These are phyloP conservation scores for Cotesia vestalis DNA, from an alignment of 1,140 invertebrate species.

Conservation along the genomic window DNA sequence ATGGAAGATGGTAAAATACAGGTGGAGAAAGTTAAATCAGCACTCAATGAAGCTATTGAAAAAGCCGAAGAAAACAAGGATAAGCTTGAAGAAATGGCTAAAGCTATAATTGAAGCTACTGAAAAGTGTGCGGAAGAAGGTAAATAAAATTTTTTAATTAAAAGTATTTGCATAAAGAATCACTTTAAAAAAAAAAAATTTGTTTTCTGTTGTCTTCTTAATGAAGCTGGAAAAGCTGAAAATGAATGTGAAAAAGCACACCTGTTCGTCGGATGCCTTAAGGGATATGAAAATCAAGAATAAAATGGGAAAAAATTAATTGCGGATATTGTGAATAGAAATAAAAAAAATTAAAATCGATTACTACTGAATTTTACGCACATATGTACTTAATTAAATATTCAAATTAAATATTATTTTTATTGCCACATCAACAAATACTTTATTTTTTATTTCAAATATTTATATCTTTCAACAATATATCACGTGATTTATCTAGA, in stretches of 20 bases:
- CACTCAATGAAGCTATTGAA: background rate
- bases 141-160: background rate
- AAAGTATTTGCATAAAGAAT: background rate
- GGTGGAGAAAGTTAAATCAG: background rate
- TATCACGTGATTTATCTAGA: too few relatives aligned
- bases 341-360: background rate
- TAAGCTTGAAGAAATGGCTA: background rate
- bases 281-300: background rate
- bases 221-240: slow-evolving; percentile 16
- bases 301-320: background rate
- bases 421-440: too few relatives aligned
- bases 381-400: too few relatives aligned
- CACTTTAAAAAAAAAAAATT: too few relatives aligned
- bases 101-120: background rate
- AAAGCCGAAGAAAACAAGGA: too few relatives aligned
- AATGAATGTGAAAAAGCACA: slow-evolving; percentile 27
- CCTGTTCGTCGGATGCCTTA: background rate
- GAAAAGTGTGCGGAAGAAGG: slow-evolving; percentile 9
- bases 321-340: background rate
- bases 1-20: slow-evolving; percentile 9
- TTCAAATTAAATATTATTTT: too few relatives aligned
- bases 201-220: background rate
- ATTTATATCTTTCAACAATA: too few relatives aligned
- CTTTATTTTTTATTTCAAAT: too few relatives aligned
- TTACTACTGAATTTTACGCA: too few relatives aligned